These are phyloP conservation scores for Eumerus sabulonum DNA, from an alignment of 2,888 invertebrate species.

Conservation along the genomic window DNA sequence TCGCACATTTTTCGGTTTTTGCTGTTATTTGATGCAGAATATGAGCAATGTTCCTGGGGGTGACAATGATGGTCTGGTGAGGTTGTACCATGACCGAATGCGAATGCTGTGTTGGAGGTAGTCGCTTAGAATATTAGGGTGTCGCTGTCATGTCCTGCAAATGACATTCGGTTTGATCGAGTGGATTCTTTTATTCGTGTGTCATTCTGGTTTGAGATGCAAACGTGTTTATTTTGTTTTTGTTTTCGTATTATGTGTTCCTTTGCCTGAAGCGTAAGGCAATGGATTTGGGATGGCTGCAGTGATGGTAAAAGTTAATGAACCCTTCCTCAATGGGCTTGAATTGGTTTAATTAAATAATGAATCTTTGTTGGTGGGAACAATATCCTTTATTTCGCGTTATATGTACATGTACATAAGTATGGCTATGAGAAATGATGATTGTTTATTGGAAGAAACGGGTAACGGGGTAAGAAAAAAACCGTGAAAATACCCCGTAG, in stretches of 20 bases:
- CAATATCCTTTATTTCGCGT: too few relatives aligned
- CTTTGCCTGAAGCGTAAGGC: conserved; percentile 7
- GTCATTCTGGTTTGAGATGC: conserved; percentile 20
- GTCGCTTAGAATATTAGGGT: conserved; percentile 55
- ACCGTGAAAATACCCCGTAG: too few relatives aligned
- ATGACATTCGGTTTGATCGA: conserved; percentile 67
- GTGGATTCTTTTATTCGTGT: conserved; percentile 56
- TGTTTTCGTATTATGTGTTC: too few relatives aligned
- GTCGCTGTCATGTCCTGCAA: conserved; percentile 52
- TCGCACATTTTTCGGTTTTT: conserved; percentile 56
- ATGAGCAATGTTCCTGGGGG: conserved; percentile 58
- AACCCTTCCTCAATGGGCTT: conserved; percentile 29
- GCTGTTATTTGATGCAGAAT: conserved; percentile 56
- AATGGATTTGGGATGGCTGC: conserved; percentile 9
- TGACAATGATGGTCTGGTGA: conserved; percentile 37
- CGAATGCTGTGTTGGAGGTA: too few relatives aligned
- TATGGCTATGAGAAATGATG: too few relatives aligned
- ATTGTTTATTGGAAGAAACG: too few relatives aligned
- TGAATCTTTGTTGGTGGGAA: not conserved
- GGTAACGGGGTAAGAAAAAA: too few relatives aligned
- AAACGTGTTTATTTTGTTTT: conserved; percentile 35
- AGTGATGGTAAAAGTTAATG: conserved; percentile 30
- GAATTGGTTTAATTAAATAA: conserved; percentile 10
- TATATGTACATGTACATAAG: too few relatives aligned
- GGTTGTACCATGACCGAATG: not conserved